Base-by-base conservation (phyloP, 64 coral and sea anemone genomes). In the Porites australiensis region DNA sequence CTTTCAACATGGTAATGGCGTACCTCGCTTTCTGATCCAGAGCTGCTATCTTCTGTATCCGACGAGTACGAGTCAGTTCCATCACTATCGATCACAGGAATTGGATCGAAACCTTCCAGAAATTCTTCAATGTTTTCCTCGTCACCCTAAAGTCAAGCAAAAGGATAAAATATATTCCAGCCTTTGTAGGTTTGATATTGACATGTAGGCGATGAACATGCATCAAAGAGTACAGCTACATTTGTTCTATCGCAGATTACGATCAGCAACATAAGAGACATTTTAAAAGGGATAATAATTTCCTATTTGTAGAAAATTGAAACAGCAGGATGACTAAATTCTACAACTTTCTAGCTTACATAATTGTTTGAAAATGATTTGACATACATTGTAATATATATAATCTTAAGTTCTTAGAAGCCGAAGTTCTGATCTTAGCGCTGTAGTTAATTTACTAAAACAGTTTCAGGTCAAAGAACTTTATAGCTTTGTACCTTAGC, bases 91-190 rank as follows among this genome's bases (percentile, higher is more conserved):
- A 57, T 19, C 18, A 51, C 50, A 81, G 78, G 78, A 59, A 81
- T 53, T 6, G 47, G 7, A 81, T 53, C 78, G 6, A 52, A 57
- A 27, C 27, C 52, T 81, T 81, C 78, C 21, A 50, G 50, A 57
- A 51, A 81, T 50, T 57, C 78, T 81, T 81, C 78, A 81, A 58
- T 81, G 59, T 81, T 81, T 81, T 81, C 47, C 48, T 81, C 78
- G 27, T 81, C 78, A 7, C 47, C 52, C 78, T 81, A 81, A 52
- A 53, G n/a, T 58, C 52, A 16, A 52, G 78, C 18, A 76, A 37
- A 76, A 76, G 12, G 13, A 76, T 14, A 76, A 76, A 44, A 76
- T 16, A 14, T n/a, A n/a, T n/a, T n/a, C n/a, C n/a, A n/a, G n/a
- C n/a, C n/a, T n/a, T n/a, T n/a, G 48, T 16, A 44, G 14, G 23